These are phyloP conservation scores for Indri indri DNA, from an alignment of 2,113 vertebrate species.

Conservation along the genomic window DNA sequence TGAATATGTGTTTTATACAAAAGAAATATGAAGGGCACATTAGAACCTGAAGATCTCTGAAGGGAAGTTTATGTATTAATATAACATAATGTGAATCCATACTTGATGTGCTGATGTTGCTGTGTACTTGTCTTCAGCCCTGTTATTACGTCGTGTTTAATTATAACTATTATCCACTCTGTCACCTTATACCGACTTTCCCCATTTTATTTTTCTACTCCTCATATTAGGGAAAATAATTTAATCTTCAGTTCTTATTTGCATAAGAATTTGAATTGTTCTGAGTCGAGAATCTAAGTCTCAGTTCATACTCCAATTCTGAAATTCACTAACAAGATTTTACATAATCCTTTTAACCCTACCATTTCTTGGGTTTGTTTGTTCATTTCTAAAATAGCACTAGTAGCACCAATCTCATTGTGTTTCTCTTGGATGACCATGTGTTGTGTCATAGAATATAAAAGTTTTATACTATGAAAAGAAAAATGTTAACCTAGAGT, in stretches of 20 bases:
- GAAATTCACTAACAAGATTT: not conserved
- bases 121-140: not conserved
- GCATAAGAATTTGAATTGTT: not conserved
- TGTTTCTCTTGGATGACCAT: not conserved
- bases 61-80: not conserved
- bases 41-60: not conserved
- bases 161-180: not conserved
- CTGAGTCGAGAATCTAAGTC: not conserved
- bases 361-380: not conserved
- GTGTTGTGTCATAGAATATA: not conserved
- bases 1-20: not conserved
- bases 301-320: not conserved
- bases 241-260: constrained; percentile 19
- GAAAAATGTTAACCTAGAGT: not conserved
- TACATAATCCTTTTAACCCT: not conserved
- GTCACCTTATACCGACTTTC: not conserved
- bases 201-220: not conserved
- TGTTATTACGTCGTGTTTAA: not conserved
- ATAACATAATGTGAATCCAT: not conserved
- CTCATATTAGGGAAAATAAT: not conserved
- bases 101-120: not conserved
- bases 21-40: not conserved
- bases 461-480: not conserved
- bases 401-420: not conserved
- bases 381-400: not conserved